These are phyloP conservation scores for Drosophila nikananu DNA, from an alignment of 1,140 invertebrate genomes.

Conservation along the genomic window DNA sequence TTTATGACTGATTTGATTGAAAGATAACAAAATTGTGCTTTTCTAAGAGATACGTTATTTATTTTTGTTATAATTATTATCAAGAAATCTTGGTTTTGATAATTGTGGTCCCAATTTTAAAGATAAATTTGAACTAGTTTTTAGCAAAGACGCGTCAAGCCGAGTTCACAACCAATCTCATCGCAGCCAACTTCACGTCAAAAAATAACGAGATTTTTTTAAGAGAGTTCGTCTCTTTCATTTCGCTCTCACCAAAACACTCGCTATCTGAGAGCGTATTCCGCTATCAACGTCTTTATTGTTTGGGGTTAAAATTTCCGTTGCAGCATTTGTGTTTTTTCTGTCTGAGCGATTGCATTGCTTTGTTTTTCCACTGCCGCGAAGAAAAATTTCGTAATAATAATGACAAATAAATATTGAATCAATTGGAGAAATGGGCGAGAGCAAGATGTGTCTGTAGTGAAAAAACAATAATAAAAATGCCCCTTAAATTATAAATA, in stretches of 20 bases:
- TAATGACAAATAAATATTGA: slow-evolving; percentile 15
- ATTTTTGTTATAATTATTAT: too few species aligned
- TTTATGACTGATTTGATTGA: too few species aligned
- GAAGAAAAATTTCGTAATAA: slow-evolving; percentile 55
- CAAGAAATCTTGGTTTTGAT: not conserved
- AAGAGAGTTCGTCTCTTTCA: slow-evolving; percentile 9
- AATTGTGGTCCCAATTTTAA: not conserved
- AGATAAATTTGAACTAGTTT: not conserved
- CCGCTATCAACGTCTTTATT: slow-evolving; percentile 41
- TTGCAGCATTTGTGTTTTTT: slow-evolving; percentile 38
- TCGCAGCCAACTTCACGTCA: slow-evolving; percentile 66
- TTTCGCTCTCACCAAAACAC: too few species aligned
- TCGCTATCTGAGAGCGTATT: slow-evolving; percentile 3
- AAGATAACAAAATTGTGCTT: too few species aligned
- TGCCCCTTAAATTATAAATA: slow-evolving; percentile 1
- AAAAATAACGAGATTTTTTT: slow-evolving; percentile 48
- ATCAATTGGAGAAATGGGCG: not conserved
- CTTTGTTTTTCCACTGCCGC: slow-evolving; percentile 27
- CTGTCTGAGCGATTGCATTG: slow-evolving; percentile 22
- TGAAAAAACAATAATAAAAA: not conserved
- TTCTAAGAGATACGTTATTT: too few species aligned
- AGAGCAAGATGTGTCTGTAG: not conserved
- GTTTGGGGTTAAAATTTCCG: slow-evolving; percentile 61
- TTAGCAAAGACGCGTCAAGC: not conserved
- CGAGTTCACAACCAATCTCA: slow-evolving; percentile 5